Evolutionary conservation across 2,113 vertebrate genomes (phyloP), one percentile per base, ranked within the genome.

Genomic region (Chaenocephalus aceratus): DNA sequence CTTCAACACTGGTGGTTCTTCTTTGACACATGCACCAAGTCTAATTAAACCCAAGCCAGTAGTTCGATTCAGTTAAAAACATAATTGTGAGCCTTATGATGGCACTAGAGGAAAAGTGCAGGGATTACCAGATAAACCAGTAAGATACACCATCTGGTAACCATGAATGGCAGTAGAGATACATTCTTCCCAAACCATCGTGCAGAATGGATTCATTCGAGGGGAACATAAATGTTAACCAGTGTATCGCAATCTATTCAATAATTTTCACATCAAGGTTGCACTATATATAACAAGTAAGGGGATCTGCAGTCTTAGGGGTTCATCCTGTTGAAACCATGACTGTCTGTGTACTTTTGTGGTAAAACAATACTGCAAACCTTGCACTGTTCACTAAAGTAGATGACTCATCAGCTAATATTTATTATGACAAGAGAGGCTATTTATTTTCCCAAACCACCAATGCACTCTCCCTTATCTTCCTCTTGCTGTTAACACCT

Each of bases 401-500:
- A 60, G 79, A 85, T 86, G 88, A 91, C 77, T 93, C 85, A 90
- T 88, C 82, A 91, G 65, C 65, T 84, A 77, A 85, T 80, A 78
- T 75, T 74, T 79, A 57, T 90, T 88, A 85, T 84, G 75, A 90
- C 79, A 85, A 83, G 67, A 83, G 82, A 76, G 46, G 75, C 64
- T 83, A 86, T 84, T 83, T 16, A 82, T 87, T 85, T 85, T 73
- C 74, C 74, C 68, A 36, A 73, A 86, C 58, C 18, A 65, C 10
- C 74, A 62, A n/a, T 60, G 48, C 69, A 26, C 14, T 56, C 70
- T 78, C 59, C 76, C 68, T 75, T 73, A 51, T 62, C 75, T 85
- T 73, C 88, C 82, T 76, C 77, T 77, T 48, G 71, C 80, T 90
- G 84, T 91, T 92, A 92, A 91, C 90, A 91, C 85, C 89, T 86